Evolutionary conservation across 2,797 vertebrate species (phyloP), one percentile per base, ranked within the genome.

Genomic region (Trachops cirrhosus): DNA sequence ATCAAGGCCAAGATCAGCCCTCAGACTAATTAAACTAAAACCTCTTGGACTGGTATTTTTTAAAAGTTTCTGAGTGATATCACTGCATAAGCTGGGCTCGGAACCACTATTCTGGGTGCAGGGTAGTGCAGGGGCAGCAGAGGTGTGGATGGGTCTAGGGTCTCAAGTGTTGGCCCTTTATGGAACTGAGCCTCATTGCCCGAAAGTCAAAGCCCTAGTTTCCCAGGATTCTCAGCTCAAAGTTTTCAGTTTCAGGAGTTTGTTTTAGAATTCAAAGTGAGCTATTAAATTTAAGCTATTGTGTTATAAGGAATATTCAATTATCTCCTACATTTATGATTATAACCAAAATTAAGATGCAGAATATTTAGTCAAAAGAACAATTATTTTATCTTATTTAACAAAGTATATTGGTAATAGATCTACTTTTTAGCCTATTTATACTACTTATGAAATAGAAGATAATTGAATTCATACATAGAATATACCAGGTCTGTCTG

Each of bases 261-360:
- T 54, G n/a, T 71, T 91, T 86, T 37, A 79, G 57, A 92, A 82
- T 57, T 70, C 41, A 85, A 77, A 92, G 32, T 34, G 82, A 92
- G 86, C 41, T 48, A 67, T 14, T 44, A 32, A 37, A 77, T 70
- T 64, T 70, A 77, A 78, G 32, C 26, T 62, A 46, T 4, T 29
- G 34, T 29, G 5, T 48, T 39, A 73, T 48, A 86, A 29, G 9
- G 12, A 75, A 70, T 57, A 91, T 34, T 50, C 32, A 67, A 22
- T n/a, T 68, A 70, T 75, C 26, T 57, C 78, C 54, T 94, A 59
- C 44, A 77, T 70, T 50, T 57, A 54, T 64, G 41, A 57, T 71
- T 80, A n/a, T 24, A 64, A 92, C 24, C 57, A 64, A 89, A 89
- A 37, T 70, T 89, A 24, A 71, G 24, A 85, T 80, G 11, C 15